phyloP scores from a whole-genome alignment of 2,888 invertebrate species.

The Dioctria linearis region DNA sequence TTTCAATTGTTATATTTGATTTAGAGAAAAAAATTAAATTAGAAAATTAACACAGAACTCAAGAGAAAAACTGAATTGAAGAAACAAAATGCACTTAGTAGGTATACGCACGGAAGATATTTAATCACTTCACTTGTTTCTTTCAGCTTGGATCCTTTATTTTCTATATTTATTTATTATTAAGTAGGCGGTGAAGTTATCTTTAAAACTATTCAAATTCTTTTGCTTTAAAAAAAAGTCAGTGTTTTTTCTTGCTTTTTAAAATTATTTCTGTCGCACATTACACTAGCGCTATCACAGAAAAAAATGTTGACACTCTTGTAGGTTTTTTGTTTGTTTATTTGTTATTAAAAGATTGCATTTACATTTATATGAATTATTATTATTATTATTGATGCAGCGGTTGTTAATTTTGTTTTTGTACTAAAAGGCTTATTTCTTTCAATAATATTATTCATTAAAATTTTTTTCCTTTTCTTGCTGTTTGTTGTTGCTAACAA shows the following conservation, averaged over 20 bases:
- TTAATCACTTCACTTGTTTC: slow-evolving; percentile 8
- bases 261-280: slow-evolving; percentile 55
- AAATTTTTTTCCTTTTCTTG: slow-evolving; percentile 15
- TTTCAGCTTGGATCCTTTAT: neutral
- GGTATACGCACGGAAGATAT: neutral
- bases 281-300: slow-evolving; percentile 56
- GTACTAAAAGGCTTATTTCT: slow-evolving; percentile 48
- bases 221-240: slow-evolving; percentile 17
- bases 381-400: slow-evolving; percentile 27
- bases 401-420: slow-evolving; percentile 36
- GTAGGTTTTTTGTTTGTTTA: slow-evolving; percentile 5
- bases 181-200: slow-evolving; percentile 7
- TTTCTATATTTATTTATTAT: neutral
- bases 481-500: neutral
- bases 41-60: no score
- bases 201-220: slow-evolving; percentile 1
- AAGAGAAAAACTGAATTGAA: neutral
- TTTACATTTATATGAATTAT: neutral
- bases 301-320: slow-evolving; percentile 54
- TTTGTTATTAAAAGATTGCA: slow-evolving; percentile 37
- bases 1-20: no score
- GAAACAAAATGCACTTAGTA: slow-evolving; percentile 24
- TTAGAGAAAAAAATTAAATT: no score
- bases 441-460: slow-evolving; percentile 13
- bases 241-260: slow-evolving; percentile 11